Evolutionary conservation across 2,113 vertebrate species (phyloP), one percentile per base, ranked within the genome.

Genomic region (Ceuthmochares aereus): DNA sequence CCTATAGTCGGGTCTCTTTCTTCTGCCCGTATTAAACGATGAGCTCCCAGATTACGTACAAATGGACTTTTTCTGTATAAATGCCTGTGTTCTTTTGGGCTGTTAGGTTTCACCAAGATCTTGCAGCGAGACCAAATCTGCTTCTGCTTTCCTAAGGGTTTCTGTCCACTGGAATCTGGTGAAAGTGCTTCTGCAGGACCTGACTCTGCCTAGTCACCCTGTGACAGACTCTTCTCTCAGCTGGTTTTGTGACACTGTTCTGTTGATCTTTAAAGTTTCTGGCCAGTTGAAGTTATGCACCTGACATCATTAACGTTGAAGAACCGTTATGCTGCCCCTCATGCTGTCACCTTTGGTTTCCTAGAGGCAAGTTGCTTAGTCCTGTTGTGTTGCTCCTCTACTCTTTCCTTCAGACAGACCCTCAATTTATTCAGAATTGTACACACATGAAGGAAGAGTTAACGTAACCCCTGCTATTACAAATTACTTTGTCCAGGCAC

Each of bases 311-410:
- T 45, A 40, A 36, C 7, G 9, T 0, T 13, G 27, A 73, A 67
- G 23, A 51, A 27, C 34, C 6, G 72, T 23, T 51, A 37, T 22
- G 27, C 7, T 66, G 66, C 7, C 29, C 27, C 6, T 37, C 60
- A 22, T 0, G 10, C 27, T 0, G 1, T 54, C 27, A 8, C 30
- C 34, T 32, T 66, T 47, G 51, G 12, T 30, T 55, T 56, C n/a
- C 9, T 34, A 70, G 66, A 43, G 27, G 32, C 27, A 40, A 42
- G 36, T 62, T 63, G 23, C 47, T 78, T 23, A 7, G 34, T 56
- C 59, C 11, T 14, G 23, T 43, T 51, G 27, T 14, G 27, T 37
- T 67, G 34, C 10, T 68, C 9, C 43, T 32, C 36, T 17, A 36
- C 60, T 63, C 42, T 27, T 62, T 23, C 26, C 36, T 51, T 83